Evolutionary conservation across 2,888 invertebrate species (phyloP).

Genomic region (Horisme vitalbata): DNA sequence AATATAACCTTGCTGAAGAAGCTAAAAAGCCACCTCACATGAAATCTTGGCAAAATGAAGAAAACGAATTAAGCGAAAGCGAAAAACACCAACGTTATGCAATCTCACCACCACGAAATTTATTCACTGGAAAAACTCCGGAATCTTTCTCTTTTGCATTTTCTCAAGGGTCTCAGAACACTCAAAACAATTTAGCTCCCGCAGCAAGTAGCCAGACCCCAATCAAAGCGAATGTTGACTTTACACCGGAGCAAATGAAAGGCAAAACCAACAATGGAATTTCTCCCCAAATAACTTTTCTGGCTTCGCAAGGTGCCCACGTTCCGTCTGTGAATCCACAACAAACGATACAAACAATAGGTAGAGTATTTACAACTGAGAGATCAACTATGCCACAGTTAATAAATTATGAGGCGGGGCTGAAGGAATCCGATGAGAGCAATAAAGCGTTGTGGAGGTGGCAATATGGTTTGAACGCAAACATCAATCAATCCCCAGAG

Average conservation of each 20-base stretch:
- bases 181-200: constrained; percentile 58
- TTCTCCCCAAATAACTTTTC: constrained; percentile 74
- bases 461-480: constrained; percentile 70
- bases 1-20: constrained; percentile 77
- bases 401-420: constrained; percentile 67
- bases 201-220: constrained; percentile 59
- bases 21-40: constrained; percentile 66
- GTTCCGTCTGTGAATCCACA: constrained; percentile 58
- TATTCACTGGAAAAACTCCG: constrained; percentile 74
- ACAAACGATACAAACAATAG: constrained; percentile 53
- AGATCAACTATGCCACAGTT: constrained; percentile 68
- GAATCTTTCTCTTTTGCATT: constrained; percentile 75
- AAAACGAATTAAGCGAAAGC: constrained; percentile 51
- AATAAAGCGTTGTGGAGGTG: constrained; percentile 73
- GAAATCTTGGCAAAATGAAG: constrained; percentile 62
- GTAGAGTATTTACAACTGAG: constrained; percentile 61
- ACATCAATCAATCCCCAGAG: constrained; percentile 51
- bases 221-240: constrained; percentile 57
- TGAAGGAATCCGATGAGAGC: constrained; percentile 62
- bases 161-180: constrained; percentile 48
- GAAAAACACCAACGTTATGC: constrained; percentile 47
- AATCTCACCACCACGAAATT: constrained; percentile 50
- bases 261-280: constrained; percentile 59
- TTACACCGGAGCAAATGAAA: constrained; percentile 56
- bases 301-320: constrained; percentile 75